phyloP scores from a whole-genome alignment of 2,797 vertebrate genomes.

The Coregonus ussuriensis region DNA sequence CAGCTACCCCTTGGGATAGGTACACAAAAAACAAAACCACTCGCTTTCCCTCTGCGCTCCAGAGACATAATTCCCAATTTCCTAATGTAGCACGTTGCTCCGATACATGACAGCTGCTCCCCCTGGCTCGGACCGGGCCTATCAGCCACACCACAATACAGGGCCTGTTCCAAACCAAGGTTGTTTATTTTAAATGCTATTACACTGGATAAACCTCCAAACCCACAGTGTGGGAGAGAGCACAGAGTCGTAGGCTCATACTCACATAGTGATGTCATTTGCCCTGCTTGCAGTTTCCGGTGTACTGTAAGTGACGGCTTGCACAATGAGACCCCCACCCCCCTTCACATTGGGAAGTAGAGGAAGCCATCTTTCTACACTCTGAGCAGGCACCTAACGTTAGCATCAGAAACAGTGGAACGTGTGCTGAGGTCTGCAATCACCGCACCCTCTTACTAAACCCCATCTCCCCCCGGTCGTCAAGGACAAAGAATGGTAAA shows the following conservation, averaged over 20 bases:
- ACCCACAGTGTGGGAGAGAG: conserved; percentile 43
- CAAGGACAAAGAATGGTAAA: background rate
- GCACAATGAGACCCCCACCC: conserved; percentile 25
- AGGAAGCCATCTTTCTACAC: conserved; percentile 25
- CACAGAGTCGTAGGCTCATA: conserved; percentile 6
- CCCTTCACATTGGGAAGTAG: conserved; percentile 30
- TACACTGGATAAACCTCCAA: conserved; percentile 57
- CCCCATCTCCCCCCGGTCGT: background rate
- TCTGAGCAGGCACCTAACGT: background rate
- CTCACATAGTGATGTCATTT: conserved; percentile 21
- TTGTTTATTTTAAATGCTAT: conserved; percentile 65
- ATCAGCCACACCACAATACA: conserved; percentile 57
- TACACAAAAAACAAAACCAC: conserved; percentile 3
- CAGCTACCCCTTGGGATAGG: background rate
- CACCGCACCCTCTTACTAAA: background rate
- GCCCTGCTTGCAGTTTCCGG: conserved; percentile 24
- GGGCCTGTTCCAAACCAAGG: conserved; percentile 46
- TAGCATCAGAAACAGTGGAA: background rate
- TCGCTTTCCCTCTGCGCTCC: conserved; percentile 31
- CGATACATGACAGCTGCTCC: conserved; percentile 59
- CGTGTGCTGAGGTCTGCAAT: background rate
- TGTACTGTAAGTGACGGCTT: conserved; percentile 14
- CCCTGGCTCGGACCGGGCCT: conserved; percentile 35
- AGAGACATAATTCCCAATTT: conserved; percentile 66
- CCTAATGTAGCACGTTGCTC: conserved; percentile 45